phyloP scores from a whole-genome alignment of 2,888 invertebrate species.

The Phorcus lineatus region DNA sequence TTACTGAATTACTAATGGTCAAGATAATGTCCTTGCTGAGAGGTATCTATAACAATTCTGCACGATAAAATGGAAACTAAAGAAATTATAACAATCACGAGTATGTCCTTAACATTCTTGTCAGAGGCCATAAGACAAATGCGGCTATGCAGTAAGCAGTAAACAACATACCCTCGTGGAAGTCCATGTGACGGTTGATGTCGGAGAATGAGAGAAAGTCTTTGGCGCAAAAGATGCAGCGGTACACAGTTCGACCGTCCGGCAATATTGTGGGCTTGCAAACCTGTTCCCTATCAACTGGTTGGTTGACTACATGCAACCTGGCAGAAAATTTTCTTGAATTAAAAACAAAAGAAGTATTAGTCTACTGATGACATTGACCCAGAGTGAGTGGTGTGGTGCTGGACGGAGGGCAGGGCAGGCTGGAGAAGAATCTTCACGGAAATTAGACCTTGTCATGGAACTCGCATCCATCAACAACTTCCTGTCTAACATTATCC shows the following conservation, averaged over 20 bases:
- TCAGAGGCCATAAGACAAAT: no score
- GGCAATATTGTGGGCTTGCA: constrained; percentile 70
- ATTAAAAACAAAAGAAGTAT: constrained; percentile 20
- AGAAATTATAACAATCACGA: no score
- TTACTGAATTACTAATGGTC: no score
- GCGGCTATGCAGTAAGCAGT: no score
- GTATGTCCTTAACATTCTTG: no score
- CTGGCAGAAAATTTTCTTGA: constrained; percentile 48
- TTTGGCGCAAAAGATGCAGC: constrained; percentile 75
- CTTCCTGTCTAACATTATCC: no score
- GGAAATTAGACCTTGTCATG: no score
- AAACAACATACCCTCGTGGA: constrained; percentile 74
- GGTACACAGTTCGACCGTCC: constrained; percentile 74
- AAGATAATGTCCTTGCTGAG: no score
- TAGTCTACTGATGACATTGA: constrained; percentile 2
- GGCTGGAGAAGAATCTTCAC: no score
- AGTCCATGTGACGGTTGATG: constrained; percentile 76
- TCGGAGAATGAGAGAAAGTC: constrained; percentile 75
- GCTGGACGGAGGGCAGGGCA: neutral
- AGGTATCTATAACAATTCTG: no score
- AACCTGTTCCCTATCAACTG: constrained; percentile 69
- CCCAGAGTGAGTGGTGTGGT: constrained; percentile 3
- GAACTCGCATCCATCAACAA: no score
- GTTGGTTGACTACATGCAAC: constrained; percentile 70
- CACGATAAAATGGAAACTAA: no score